Evolutionary conservation across 2,113 vertebrate species (phyloP), one percentile per base, ranked within the genome.

Genomic region (Xiphophorus hellerii): DNA sequence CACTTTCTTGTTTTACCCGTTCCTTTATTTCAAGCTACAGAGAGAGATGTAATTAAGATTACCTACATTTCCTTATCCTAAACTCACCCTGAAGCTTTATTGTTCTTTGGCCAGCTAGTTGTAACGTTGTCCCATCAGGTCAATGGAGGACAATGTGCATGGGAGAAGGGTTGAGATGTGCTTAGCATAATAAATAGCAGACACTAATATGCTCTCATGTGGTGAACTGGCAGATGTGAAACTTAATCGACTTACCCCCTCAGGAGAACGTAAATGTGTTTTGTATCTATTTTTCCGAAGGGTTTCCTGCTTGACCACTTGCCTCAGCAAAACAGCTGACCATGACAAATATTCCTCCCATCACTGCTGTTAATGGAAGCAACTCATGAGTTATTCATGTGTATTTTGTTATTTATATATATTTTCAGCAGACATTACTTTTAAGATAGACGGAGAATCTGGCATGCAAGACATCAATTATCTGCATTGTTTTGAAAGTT

Each of bases 391-490:
- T 12, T n/a, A 37, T 71, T 3, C 0, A 76, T 48, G n/a, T 22
- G 6, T 54, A 31, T 10, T 31, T 48, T 15, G 30, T 25, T 11
- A 20, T 54, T 0, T 11, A 3, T 0, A 13, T 25, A 33, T 14
- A 22, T 39, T 30, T 64, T 35, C 65, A 76, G 75, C 27, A 75
- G 15, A 2, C 48, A 67, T 29, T 31, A 83, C 74, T 69, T 77
- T 33, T 68, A 11, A 60, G 62, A 67, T 3, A 65, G 13, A 62
- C 13, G 67, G 11, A 71, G 63, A 61, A 58, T 29, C 15, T 64
- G 73, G 81, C 20, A 77, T 73, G 58, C 66, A 37, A 4, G n/a
- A 27, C 76, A 86, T 86, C 65, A 82, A 39, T 83, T 72, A 78
- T 61, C 51, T 78, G 62, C 76, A 35, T 79, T 63, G 71, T 74